Conservation (phyloP, 1,140 invertebrate genomes). For the Ceratitis capitata region DNA sequence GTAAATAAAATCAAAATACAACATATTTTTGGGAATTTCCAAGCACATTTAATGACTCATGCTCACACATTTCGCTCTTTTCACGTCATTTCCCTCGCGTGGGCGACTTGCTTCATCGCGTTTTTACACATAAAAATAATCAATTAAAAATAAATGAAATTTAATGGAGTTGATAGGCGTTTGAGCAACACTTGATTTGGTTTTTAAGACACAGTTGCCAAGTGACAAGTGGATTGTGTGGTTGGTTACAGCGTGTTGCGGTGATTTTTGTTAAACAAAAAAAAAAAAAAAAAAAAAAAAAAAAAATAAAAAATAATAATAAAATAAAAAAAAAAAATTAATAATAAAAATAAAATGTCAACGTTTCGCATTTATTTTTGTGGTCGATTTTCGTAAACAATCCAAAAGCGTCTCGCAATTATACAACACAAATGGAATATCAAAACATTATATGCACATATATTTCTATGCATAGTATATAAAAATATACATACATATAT, state of each 20-base stretch:
- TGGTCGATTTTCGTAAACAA: constrained; percentile 29
- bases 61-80: background rate
- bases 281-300: too few relatives aligned
- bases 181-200: background rate
- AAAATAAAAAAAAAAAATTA: too few relatives aligned
- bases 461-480: too few relatives aligned
- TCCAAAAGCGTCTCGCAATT: background rate
- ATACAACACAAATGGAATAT: background rate
- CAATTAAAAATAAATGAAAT: background rate
- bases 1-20: background rate
- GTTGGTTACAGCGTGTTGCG: background rate
- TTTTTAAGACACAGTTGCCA: background rate
- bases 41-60: background rate
- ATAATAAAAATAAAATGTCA: too few relatives aligned
- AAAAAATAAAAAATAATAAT: too few relatives aligned
- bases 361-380: background rate
- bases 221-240: background rate
- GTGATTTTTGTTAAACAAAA: background rate
- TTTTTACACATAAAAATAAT: too few relatives aligned
- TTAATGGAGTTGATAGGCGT: background rate
- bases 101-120: background rate
- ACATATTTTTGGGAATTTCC: constrained; percentile 17
- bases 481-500: too few relatives aligned
- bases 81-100: background rate
- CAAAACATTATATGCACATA: background rate